These are phyloP conservation scores for Microtus ochrogaster DNA, from an alignment of 2,113 vertebrate genomes.

Conservation along the genomic window DNA sequence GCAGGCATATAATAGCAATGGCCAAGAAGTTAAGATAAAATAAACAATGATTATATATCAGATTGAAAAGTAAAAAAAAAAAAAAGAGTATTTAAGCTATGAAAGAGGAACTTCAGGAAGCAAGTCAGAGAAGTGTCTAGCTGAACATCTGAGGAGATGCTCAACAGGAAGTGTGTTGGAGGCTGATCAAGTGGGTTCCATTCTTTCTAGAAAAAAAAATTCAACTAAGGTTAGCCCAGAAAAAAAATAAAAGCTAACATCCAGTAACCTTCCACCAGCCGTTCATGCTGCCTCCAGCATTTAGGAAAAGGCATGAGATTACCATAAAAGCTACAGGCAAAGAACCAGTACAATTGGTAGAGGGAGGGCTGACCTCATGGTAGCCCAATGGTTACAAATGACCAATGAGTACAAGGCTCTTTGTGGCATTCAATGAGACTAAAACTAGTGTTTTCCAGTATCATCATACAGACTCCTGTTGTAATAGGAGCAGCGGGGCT, in stretches of 20 bases:
- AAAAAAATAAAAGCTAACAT: background rate
- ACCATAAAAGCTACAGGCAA: background rate
- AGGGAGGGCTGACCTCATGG: background rate
- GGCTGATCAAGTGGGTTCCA: background rate
- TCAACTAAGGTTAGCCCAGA: background rate
- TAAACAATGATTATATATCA: background rate
- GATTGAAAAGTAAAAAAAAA: background rate
- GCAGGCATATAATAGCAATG: background rate
- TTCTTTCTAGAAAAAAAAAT: background rate
- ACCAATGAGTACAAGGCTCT: background rate
- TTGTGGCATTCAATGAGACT: background rate
- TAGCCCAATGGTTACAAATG: background rate
- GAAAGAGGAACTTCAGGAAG: background rate
- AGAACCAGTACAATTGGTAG: background rate
- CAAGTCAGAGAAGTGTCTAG: background rate
- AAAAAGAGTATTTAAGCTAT: background rate
- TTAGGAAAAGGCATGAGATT: background rate
- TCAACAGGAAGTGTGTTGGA: background rate
- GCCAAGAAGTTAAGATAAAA: constrained; percentile 19
- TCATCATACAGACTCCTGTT: background rate
- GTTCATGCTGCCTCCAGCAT: background rate
- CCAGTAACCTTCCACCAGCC: background rate
- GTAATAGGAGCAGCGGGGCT: too few relatives aligned
- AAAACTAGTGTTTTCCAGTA: background rate
- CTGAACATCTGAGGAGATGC: background rate